Conservation (phyloP, 2,888 invertebrate species). For the Monochamus alternatus region DNA sequence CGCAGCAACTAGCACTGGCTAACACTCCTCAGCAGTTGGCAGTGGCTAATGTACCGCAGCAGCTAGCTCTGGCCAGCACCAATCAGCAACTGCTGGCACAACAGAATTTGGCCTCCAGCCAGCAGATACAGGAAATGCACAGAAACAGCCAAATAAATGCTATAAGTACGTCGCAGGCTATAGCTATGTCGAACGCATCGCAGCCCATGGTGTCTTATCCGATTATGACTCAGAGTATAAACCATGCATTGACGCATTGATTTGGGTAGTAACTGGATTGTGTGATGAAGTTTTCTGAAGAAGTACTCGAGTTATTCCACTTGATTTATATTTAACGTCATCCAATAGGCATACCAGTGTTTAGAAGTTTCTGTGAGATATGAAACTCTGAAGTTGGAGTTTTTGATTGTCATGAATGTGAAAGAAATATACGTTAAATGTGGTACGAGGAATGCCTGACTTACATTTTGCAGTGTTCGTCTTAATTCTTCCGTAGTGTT, state of each 20-base stretch:
- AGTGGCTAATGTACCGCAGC: conserved; percentile 61
- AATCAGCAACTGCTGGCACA: conserved; percentile 62
- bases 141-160: conserved; percentile 68
- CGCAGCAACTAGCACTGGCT: conserved; percentile 63
- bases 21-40: conserved; percentile 65
- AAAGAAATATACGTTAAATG: too few relatives aligned
- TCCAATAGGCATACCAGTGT: background rate
- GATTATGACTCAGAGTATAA: conserved; percentile 77
- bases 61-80: conserved; percentile 64
- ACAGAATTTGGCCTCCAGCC: conserved; percentile 63
- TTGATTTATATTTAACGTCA: background rate
- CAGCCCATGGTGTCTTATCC: conserved; percentile 79
- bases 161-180: conserved; percentile 72
- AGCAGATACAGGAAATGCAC: conserved; percentile 65
- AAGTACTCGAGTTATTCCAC: background rate
- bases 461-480: too few relatives aligned
- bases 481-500: too few relatives aligned
- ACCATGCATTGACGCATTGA: conserved; percentile 64
- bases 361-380: background rate
- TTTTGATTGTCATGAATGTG: too few relatives aligned
- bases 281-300: background rate
- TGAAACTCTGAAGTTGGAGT: too few relatives aligned
- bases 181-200: conserved; percentile 76
- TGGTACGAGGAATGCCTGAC: too few relatives aligned
- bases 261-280: background rate